Base-by-base conservation (phyloP, 2,888 invertebrate genomes). In the Nomada ferruginata region DNA sequence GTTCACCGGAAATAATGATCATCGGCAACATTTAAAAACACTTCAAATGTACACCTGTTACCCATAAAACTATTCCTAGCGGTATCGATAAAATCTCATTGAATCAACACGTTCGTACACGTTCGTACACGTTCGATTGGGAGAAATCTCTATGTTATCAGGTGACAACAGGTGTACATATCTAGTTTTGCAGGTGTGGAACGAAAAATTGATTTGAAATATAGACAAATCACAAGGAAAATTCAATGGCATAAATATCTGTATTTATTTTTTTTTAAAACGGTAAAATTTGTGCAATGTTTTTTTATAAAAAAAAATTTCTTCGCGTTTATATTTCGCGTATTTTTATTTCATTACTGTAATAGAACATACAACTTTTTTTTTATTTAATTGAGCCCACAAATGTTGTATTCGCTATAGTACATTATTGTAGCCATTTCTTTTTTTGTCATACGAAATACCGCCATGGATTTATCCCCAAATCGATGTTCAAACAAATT, bases 11-110 rank as follows among this genome's bases (percentile, higher is more conserved):
- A 68, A 26, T 36, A 77, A 89, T 83, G 79, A 83, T 72, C 65
- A 26, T 18, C 9, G 29, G n/a, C 4, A n/a, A 50, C 52, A 53
- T 79, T 60, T 57, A 13, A 76, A 82, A 82, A 79, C 73, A 86
- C 81, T 88, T 76, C 52, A 84, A 61, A 23, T 23, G 59, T 52
- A 76, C 87, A 87, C 88, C 85, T 86, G 85, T 1, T n/a, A 2
- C 13, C 20, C 11, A 36, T 7, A 50, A 18, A 68, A 57, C 4
- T 44, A 10, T 42, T 7, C 1, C 1, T 11, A 10, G 4, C 26
- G 11, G 11, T 55, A 36, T 65, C 57, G 61, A 75, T 71, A 69
- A 78, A 23, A 61, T 55, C 52, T 5, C 42, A 13, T 10, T 18
- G 36, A 52, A 61, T 11, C 18, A n/a, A 47, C 36, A 26, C 20